Percentiles rank a stretch among this genome's conserved stretches.
These are phyloP conservation scores for Piscicola geometra DNA, from an alignment of 2,888 invertebrate species.

Conservation along the genomic window DNA sequence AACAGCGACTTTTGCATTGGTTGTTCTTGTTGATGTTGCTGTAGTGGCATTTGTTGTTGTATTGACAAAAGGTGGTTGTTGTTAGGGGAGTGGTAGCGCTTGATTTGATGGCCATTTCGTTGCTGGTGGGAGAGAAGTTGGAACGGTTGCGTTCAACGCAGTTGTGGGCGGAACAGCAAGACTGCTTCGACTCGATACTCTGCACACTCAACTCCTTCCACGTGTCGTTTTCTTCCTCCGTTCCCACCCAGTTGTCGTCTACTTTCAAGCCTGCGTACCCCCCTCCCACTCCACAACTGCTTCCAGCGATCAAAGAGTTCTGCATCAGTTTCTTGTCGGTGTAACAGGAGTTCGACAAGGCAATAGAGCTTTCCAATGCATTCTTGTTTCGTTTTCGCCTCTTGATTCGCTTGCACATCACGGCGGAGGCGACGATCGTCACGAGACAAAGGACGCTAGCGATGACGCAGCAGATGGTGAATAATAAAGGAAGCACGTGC, in stretches of 20 bases:
- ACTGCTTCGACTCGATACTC: slow-evolving; percentile 14
- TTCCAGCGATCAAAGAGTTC: not conserved
- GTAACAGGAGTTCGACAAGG: slow-evolving; percentile 9
- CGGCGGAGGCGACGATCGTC: not conserved
- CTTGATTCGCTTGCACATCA: slow-evolving; percentile 11
- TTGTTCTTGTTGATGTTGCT: not conserved
- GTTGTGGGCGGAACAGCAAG: slow-evolving; percentile 1
- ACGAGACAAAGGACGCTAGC: slow-evolving; percentile 3
- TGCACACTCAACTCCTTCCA: slow-evolving; percentile 25
- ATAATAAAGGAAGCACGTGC: slow-evolving; percentile 2
- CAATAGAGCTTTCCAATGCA: not conserved
- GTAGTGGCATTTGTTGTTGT: not conserved
- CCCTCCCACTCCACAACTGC: not conserved
- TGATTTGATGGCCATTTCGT: slow-evolving; percentile 1
- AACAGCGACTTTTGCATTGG: not conserved
- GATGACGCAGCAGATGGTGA: slow-evolving; percentile 27
- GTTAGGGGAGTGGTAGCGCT: not conserved
- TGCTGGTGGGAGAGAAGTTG: not conserved
- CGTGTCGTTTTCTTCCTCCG: slow-evolving; percentile 11
- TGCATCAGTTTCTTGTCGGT: slow-evolving; percentile 14
- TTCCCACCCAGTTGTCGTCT: not conserved
- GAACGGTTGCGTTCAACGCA: not conserved
- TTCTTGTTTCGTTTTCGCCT: not conserved
- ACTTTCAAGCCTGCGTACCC: not conserved
- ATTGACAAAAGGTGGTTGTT: not conserved